Conservation (phyloP, 2,113 vertebrate species). For the Pedionomus torquatus region DNA sequence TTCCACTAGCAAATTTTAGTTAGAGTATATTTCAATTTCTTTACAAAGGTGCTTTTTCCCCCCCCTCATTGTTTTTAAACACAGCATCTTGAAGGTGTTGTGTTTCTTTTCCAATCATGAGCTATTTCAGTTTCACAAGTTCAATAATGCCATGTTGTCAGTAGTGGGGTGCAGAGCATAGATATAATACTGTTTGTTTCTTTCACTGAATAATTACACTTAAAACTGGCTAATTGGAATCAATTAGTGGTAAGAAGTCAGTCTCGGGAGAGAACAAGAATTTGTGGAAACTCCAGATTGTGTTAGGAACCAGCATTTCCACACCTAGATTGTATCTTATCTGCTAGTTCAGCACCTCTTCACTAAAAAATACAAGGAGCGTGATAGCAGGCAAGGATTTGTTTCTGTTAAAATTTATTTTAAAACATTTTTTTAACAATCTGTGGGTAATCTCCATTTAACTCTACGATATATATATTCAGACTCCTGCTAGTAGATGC, state of each 20-base stretch:
- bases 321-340: neutral
- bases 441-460: neutral
- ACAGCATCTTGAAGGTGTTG: neutral
- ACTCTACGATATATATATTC: neutral
- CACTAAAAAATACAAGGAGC: neutral
- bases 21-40: neutral
- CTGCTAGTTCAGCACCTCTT: neutral
- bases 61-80: neutral
- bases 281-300: neutral
- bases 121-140: neutral
- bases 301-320: neutral
- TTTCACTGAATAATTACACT: slow-evolving; percentile 43
- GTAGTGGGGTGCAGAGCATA: neutral
- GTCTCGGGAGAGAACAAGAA: neutral
- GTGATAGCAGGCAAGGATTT: neutral
- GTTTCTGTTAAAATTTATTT: neutral
- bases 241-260: slow-evolving; percentile 34
- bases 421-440: neutral
- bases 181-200: slow-evolving; percentile 15
- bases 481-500: neutral
- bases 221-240: slow-evolving; percentile 40
- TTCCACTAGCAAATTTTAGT: slow-evolving; percentile 20
- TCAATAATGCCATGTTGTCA: neutral
- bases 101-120: neutral
- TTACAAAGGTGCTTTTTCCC: neutral